Evolutionary conservation across 2,113 vertebrate species (phyloP).

Genomic region (Etheostoma cragini): DNA sequence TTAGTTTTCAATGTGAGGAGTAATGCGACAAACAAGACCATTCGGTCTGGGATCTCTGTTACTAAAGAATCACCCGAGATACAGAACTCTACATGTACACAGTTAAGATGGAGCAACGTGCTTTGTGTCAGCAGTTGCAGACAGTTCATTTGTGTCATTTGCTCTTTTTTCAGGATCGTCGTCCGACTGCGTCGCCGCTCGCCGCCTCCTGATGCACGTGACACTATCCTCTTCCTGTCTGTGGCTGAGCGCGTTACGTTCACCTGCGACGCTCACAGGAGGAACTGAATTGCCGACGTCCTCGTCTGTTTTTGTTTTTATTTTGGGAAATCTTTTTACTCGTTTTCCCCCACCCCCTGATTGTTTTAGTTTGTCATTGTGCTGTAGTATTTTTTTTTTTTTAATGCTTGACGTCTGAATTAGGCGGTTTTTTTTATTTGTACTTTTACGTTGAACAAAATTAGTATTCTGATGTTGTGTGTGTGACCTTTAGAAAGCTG

Average conservation of each 20-base stretch:
- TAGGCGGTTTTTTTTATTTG: slow-evolving; percentile 58
- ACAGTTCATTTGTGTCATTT: slow-evolving; percentile 78
- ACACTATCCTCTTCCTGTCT: slow-evolving; percentile 80
- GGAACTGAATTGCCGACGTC: slow-evolving; percentile 81
- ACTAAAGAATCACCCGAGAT: slow-evolving; percentile 2
- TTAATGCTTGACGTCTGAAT: slow-evolving; percentile 60
- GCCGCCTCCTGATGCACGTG: slow-evolving; percentile 83
- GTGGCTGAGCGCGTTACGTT: slow-evolving; percentile 85
- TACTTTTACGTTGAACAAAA: slow-evolving; percentile 46
- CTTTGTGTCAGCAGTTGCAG: slow-evolving; percentile 34
- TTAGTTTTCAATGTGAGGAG: background rate
- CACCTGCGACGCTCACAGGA: slow-evolving; percentile 79
- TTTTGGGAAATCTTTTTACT: slow-evolving; percentile 67
- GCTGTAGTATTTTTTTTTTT: slow-evolving; percentile 63
- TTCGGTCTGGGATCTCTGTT: slow-evolving; percentile 1
- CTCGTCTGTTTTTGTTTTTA: slow-evolving; percentile 72
- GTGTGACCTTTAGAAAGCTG: slow-evolving; percentile 58
- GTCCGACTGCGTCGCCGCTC: slow-evolving; percentile 75
- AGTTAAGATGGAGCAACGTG: slow-evolving; percentile 42
- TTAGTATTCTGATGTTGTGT: slow-evolving; percentile 66
- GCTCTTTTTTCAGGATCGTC: slow-evolving; percentile 83
- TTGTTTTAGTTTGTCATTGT: slow-evolving; percentile 73
- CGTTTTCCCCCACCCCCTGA: slow-evolving; percentile 5
- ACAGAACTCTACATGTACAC: background rate
- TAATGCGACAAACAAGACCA: background rate